Percentiles rank a stretch among this genome's conserved stretches.
Conservation (phyloP, 2,888 invertebrate genomes). For the Macrosoma leucophasiata region DNA sequence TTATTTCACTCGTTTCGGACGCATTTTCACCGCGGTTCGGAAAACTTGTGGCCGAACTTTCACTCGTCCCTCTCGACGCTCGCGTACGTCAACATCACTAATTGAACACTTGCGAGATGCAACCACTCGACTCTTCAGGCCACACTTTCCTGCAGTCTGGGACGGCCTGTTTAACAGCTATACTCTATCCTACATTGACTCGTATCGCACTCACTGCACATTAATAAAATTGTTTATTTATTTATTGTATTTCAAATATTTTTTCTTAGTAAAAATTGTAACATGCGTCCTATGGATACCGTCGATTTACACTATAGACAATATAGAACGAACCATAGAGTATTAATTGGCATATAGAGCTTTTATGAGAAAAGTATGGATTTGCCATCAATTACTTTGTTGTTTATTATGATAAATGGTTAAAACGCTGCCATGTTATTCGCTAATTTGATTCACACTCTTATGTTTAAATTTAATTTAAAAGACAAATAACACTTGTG, state of each 20-base stretch:
- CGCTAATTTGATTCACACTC: no score
- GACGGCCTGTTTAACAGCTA: no score
- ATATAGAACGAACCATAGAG: slow-evolving; percentile 36
- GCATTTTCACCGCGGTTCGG: slow-evolving; percentile 41
- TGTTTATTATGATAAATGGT: no score
- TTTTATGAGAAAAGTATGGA: slow-evolving; percentile 38
- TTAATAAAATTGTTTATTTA: neutral
- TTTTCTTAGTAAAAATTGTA: slow-evolving; percentile 32
- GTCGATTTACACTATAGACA: slow-evolving; percentile 27
- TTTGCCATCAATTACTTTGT: slow-evolving; percentile 41
- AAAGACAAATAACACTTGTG: no score
- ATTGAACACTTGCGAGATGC: slow-evolving; percentile 48
- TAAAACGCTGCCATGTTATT: no score
- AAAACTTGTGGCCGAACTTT: slow-evolving; percentile 45
- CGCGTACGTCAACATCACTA: slow-evolving; percentile 59
- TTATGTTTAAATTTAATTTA: no score
- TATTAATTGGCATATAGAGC: slow-evolving; percentile 26
- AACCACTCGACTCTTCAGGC: slow-evolving; percentile 35
- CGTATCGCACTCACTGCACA: slow-evolving; percentile 9
- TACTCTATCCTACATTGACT: no score
- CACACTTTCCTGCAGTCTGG: slow-evolving; percentile 23
- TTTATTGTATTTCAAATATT: slow-evolving; percentile 17
- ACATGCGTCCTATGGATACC: slow-evolving; percentile 47
- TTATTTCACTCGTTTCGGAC: slow-evolving; percentile 34
- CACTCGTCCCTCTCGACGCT: slow-evolving; percentile 48